Evolutionary conservation across 2,113 vertebrate genomes (phyloP), one percentile per base, ranked within the genome.

Genomic region (Bolborhynchus lineola): DNA sequence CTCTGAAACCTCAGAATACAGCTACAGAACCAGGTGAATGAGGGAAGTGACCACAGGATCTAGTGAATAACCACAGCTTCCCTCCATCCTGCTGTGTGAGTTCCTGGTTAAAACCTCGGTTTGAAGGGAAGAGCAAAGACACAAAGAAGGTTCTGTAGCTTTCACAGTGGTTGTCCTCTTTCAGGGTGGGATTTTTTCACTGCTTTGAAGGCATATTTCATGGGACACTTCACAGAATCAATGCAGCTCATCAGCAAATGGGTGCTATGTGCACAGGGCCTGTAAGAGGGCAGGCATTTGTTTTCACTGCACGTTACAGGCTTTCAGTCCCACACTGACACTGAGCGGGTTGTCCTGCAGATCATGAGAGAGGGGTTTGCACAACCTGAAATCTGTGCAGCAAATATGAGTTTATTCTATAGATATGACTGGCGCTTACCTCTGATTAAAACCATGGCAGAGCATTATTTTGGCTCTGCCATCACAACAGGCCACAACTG

Each of bases 61-160:
- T 8, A 6, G 82, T 13, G 10, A 90, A 95, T 86, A 91, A 16
- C 70, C 46, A 68, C 10, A 18, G 82, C 57, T 97, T 88, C 79
- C 81, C 97, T 98, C 95, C 94, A 91, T 92, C 95, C 97, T 92
- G 93, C 96, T 98, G 98, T 97, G 96, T 97, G 97, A 78, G 85
- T 96, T 98, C 96, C 92, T 82, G 96, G 97, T 96, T 89, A 96
- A 97, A 93, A 86, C 86, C 96, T 97, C 89, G 26, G 93, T 74
- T 98, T 67, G 82, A 96, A 97, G 97, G 92, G 97, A 98, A 97
- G 95, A 97, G 94, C 96, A 92, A 97, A 93, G 76, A 86, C 97
- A 98, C 98, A 99, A 98, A 98, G 97, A 97, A 93, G 84, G 97
- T 98, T 99, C 98, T 99, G 98, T 99, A 97, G 98, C 98, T 95